A percentile compares a stretch with the other conserved stretches of the same genome.
These are phyloP conservation scores for Octonoba sinensis DNA, from an alignment of 2,888 invertebrate genomes.

Conservation along the genomic window DNA sequence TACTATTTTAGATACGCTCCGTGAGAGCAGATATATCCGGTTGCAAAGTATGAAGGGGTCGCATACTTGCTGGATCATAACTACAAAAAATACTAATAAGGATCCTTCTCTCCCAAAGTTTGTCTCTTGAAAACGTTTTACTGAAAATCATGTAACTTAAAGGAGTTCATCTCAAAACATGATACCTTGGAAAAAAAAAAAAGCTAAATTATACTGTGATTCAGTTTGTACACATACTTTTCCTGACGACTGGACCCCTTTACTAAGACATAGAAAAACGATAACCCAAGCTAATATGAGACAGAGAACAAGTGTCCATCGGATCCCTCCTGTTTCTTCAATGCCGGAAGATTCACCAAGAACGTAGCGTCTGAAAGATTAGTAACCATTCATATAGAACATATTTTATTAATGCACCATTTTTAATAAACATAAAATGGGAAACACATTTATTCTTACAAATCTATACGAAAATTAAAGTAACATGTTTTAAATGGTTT, in stretches of 20 bases:
- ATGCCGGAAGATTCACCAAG: constrained; percentile 81
- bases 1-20: no score
- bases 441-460: background rate
- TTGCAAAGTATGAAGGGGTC: no score
- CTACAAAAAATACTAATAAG: no score
- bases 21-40: no score
- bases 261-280: constrained; percentile 67
- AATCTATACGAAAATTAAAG: background rate
- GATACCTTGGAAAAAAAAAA: no score
- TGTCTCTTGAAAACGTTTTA: no score
- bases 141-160: no score
- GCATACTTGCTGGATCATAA: no score
- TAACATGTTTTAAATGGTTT: background rate
- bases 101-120: no score
- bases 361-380: constrained; percentile 74
- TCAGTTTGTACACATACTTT: constrained; percentile 34
- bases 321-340: constrained; percentile 69
- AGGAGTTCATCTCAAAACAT: no score
- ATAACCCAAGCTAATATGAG: constrained; percentile 84
- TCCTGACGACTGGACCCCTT: constrained; percentile 68
- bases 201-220: no score
- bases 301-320: constrained; percentile 80
- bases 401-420: background rate
- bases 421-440: background rate
- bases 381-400: background rate